Evolutionary conservation across 1,140 invertebrate genomes (phyloP).

Genomic region (Zaprionus tsacasi): DNA sequence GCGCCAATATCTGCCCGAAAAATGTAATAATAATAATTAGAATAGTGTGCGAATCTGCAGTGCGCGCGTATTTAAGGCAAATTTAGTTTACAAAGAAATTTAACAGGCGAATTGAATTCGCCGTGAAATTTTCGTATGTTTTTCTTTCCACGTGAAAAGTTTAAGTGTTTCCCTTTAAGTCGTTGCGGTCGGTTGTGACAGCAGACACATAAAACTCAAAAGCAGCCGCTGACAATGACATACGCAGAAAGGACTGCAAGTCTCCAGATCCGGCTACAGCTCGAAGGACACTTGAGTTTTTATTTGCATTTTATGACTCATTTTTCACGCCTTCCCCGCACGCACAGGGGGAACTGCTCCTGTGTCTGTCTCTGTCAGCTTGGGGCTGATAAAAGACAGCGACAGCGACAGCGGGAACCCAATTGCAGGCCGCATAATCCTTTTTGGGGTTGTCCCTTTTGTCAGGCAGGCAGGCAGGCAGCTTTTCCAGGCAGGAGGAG

Average conservation of each 20-base stretch:
- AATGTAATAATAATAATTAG: conserved; percentile 4
- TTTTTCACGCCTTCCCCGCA: conserved; percentile 66
- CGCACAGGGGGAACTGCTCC: neutral
- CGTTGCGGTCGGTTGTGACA: neutral
- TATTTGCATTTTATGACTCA: conserved; percentile 82
- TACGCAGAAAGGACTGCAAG: neutral
- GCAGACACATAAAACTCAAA: conserved; percentile 26
- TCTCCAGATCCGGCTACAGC: neutral
- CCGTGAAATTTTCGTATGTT: conserved; percentile 5
- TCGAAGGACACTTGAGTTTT: conserved; percentile 71
- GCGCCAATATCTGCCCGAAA: conserved; percentile 46
- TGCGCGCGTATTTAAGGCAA: conserved; percentile 12
- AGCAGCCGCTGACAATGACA: conserved; percentile 44
- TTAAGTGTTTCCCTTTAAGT: conserved; percentile 1
- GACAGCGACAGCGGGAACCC: conserved; percentile 49
- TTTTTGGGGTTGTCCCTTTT: conserved; percentile 68
- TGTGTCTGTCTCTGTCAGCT: conserved; percentile 67
- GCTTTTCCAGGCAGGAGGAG: neutral
- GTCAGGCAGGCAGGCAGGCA: neutral
- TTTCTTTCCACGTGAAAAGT: neutral
- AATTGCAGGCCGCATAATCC: conserved; percentile 74
- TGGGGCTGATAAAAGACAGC: conserved; percentile 74
- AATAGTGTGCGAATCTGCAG: conserved; percentile 7
- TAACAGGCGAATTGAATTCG: conserved; percentile 74
- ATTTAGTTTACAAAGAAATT: conserved; percentile 64